Base-by-base conservation (phyloP, 23 tunicate genomes). In the Diplosoma virens region DNA sequence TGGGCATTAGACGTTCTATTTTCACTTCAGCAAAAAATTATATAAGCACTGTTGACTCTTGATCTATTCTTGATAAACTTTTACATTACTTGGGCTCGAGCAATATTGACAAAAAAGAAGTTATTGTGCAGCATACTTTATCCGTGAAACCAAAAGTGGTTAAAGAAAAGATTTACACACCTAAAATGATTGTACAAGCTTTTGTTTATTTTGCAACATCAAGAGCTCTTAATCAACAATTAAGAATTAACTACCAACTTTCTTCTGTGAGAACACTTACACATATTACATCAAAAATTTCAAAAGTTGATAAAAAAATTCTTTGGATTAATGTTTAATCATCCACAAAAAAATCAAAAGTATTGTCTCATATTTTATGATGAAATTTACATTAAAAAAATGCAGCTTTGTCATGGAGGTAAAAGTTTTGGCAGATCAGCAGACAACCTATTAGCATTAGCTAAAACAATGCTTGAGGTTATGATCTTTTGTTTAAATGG, bases 231-330 rank as follows among this genome's bases (percentile, higher is more conserved):
- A 26, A 63, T 28, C 34, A 25, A 25, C 5, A n/a, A 28, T 28
- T 63, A 30, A 7, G 69, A 7, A 30, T 4, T 63, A 36, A 63
- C 29, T 63, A 25, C n/a, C 35, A 63, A n/a, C 37, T 63, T 29
- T n/a, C 69, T 36, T 29, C 69, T 5, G n/a, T 29, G 14, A 24
- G 11, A 28, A 28, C 69, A 28, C 34, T 63, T n/a, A 63, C 69
- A 25, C 69, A 36, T 25, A 63, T 63, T 30, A 63, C 69, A 28
- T 63, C 69, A 63, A 63, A 63, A 63, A n/a, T 63, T 29, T 63
- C 69, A 25, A 63, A 63, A 63, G 34, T 28, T 28, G 69, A 63
- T 63, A 36, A 63, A 63, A 28, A 28, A 63, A 30, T 11, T 25
- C 5, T 3, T 63, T 28, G 37, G 34, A 63, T 28, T 5, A 5